Evolutionary conservation across 92 coral and sea anemone species (phyloP), one percentile per base, ranked within the genome.

Genomic region (Palythoa grandiflora): DNA sequence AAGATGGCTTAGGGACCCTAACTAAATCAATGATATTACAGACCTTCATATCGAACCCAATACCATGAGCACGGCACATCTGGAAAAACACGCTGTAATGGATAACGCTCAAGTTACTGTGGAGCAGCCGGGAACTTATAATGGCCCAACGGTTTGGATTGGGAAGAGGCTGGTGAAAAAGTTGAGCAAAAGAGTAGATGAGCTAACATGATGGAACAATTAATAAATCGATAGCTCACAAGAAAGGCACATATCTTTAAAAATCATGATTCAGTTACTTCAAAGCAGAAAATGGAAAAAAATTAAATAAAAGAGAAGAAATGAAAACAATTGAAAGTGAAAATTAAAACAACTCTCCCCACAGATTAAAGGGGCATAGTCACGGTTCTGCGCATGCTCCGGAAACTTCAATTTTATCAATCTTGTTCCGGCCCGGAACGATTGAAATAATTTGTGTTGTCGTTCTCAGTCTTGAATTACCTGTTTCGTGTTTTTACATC

Each of bases 61-160:
- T 97, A n/a, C 99, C 99, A 74, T 97, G 99, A 14, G 99, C 99
- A 21, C 99, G 99, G 81, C 99, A 97, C 99, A 97, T 97, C 89
- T 97, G 99, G 79, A 97, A 97, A 88, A 97, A 97, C 80, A 97
- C 99, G 39, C 99, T 97, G 93, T 95, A 97, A 71, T 97, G 99
- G 55, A 97, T 97, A 57, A 97, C 99, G 83, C 99, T 97, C 74
- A 97, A 86, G 85, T 97, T 97, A 86, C 97, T 95, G 94, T 97
- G 99, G 79, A 83, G 90, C 19, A 97, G 92, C 54, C 92, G 92
- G 39, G 98, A 92, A 79, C 99, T 97, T 10, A 95, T 20, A 75
- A 97, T 97, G 35, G 97, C 96, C 86, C 92, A 97, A 51, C 99
- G 99, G 73, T 93, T 92, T 6, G 98, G 98, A 91, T 93, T 95